Evolutionary conservation across 2,888 invertebrate species (phyloP), one percentile per base, ranked within the genome.

Genomic region (Herminia tarsipennalis): DNA sequence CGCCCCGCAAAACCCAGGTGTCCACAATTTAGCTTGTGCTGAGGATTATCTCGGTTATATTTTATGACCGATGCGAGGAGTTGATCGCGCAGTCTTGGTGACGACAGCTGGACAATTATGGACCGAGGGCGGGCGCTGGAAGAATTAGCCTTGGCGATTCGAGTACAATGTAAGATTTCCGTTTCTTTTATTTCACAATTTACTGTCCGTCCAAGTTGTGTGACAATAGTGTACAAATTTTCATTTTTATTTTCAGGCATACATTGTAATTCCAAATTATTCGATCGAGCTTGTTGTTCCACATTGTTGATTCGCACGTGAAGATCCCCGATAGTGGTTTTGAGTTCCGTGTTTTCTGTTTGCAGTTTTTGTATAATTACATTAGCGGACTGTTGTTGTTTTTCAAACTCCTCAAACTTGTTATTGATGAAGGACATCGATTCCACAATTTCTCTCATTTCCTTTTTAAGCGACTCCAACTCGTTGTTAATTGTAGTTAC

Each of bases 21-120:
- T 20, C 8, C 20, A 8, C 20, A 20, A 20, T 29, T 29, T 1
- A 38, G 38, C 14, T 38, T 38, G n/a, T 25, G 8, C 3, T 29
- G 20, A 2, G 13, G 28, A 13, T 38, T 27, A 6, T 20, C 21
- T 38, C 18, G 10, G 20, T 38, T 38, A 14, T 29, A 29, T 16
- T 38, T 29, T 10, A 29, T 29, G 2, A 29, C 22, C 1, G 38
- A 28, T n/a, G 38, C 38, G 8, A 38, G 21, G 5, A 38, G 38
- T 14, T 38, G 38, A 28, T 38, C 38, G 1, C 38, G 29, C 8
- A 38, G n/a, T 10, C 29, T 38, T 14, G 38, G 18, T 10, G 38
- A 29, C 8, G 20, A 3, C 13, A 38, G 29, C 13, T 29, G 38
- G n/a, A 38, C 13, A n/a, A 38, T 13, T 22, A 38, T 21, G 3